These are phyloP conservation scores for Chlorops oryzae DNA, from an alignment of 1,140 invertebrate species.

Conservation along the genomic window DNA sequence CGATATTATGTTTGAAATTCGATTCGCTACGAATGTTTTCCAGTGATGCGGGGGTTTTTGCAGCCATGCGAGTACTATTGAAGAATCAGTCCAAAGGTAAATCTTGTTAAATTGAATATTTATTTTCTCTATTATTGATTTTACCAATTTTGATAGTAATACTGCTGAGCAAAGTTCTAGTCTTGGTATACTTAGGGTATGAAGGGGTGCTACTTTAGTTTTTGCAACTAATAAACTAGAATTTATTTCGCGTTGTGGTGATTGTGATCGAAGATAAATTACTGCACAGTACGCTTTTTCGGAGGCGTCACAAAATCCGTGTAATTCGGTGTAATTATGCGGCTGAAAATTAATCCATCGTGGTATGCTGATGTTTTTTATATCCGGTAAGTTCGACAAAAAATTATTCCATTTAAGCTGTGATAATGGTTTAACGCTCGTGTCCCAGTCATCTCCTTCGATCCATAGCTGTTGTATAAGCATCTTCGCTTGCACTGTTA, in stretches of 20 bases:
- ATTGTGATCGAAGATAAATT: conserved; percentile 17
- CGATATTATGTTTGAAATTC: no score
- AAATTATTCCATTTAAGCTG: not conserved
- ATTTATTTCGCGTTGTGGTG: not conserved
- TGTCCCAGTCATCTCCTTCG: conserved; percentile 26
- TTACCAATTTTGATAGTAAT: not conserved
- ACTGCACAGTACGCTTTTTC: conserved; percentile 29
- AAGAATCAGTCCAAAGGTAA: no score
- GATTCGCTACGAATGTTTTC: no score
- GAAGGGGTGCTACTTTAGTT: conserved; percentile 36
- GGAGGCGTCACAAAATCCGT: conserved; percentile 41
- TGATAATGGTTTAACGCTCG: not conserved
- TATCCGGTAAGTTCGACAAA: not conserved
- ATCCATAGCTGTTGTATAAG: conserved; percentile 31
- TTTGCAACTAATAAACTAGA: conserved; percentile 21
- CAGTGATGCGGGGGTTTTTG: no score
- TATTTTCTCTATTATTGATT: no score
- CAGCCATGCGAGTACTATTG: no score
- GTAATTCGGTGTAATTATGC: not conserved
- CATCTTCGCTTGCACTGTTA: conserved; percentile 23
- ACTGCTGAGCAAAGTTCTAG: conserved; percentile 32
- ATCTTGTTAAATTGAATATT: no score
- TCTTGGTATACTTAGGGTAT: conserved; percentile 35
- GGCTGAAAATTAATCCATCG: not conserved
- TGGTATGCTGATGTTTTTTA: not conserved